phyloP scores from a whole-genome alignment of 2,888 invertebrate species.

The Corbicula japonica region DNA sequence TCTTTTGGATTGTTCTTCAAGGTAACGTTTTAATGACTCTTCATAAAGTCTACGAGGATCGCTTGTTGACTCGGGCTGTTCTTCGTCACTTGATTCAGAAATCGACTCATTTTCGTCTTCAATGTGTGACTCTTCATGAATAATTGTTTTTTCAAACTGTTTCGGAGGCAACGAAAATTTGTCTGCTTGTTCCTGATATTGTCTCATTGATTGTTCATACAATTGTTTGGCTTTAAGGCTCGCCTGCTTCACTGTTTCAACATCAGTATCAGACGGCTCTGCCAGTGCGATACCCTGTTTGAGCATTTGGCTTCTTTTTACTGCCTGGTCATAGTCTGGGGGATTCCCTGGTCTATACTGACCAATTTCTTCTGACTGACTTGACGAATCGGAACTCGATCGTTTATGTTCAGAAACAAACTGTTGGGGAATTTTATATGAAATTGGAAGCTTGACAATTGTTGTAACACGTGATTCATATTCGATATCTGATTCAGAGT shows the following conservation, averaged over 20 bases:
- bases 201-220: conserved; percentile 79
- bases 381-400: conserved; percentile 52
- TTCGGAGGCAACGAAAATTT: conserved; percentile 51
- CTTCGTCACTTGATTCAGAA: conserved; percentile 55
- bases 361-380: conserved; percentile 38
- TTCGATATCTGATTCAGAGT: conserved; percentile 51
- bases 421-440: conserved; percentile 45
- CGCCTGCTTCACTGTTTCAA: conserved; percentile 73
- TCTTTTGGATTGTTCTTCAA: conserved; percentile 59
- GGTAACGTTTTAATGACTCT: conserved; percentile 77
- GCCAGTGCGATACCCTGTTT: conserved; percentile 69
- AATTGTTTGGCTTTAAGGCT: conserved; percentile 80
- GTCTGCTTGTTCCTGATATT: conserved; percentile 63
- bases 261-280: conserved; percentile 60
- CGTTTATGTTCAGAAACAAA: conserved; percentile 33
- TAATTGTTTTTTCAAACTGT: conserved; percentile 60
- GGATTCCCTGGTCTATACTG: conserved; percentile 76
- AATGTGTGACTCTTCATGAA: conserved; percentile 28
- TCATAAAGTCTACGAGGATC: conserved; percentile 77
- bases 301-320: conserved; percentile 77
- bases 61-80: conserved; percentile 42
- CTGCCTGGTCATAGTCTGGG: conserved; percentile 82
- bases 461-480: conserved; percentile 38
- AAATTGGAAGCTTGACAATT: conserved; percentile 50
- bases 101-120: conserved; percentile 25